Conservation (phyloP, 1,140 invertebrate genomes). For the Lycorma delicatula region DNA sequence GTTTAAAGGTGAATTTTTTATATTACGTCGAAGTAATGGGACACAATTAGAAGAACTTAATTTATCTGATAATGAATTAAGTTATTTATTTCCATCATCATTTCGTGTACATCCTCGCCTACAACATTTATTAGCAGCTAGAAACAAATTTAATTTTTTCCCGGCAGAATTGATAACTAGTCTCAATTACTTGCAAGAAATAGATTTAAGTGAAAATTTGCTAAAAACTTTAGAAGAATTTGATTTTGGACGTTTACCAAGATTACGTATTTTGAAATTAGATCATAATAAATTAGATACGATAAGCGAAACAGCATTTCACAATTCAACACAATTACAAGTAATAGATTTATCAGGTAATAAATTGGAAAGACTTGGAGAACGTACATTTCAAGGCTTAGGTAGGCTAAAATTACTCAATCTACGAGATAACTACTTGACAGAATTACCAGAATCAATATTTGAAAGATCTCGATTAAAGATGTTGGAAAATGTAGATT, state of each 20-base stretch:
- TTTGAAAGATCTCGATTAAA: constrained; percentile 70
- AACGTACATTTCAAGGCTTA: constrained; percentile 73
- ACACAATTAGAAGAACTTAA: constrained; percentile 63
- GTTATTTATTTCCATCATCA: constrained; percentile 68
- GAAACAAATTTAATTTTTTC: constrained; percentile 74
- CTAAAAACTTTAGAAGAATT: constrained; percentile 70
- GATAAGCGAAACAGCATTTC: constrained; percentile 77
- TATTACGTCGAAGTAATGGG: constrained; percentile 44
- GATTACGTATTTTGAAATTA: constrained; percentile 57
- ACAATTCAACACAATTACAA: constrained; percentile 83
- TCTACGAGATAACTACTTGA: constrained; percentile 62
- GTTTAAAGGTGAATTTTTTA: constrained; percentile 72
- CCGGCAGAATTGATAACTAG: constrained; percentile 66
- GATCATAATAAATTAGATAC: constrained; percentile 66
- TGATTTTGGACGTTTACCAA: constrained; percentile 70
- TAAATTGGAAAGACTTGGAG: constrained; percentile 61
- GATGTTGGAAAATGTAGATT: constrained; percentile 71
- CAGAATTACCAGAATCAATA: constrained; percentile 68
- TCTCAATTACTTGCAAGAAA: constrained; percentile 53
- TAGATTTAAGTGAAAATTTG: constrained; percentile 68
- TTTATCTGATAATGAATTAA: constrained; percentile 64
- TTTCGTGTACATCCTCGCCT: constrained; percentile 72
- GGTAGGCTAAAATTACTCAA: constrained; percentile 64
- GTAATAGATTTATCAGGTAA: constrained; percentile 66
- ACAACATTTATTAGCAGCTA: constrained; percentile 52